phyloP scores from a whole-genome alignment of 2,113 vertebrate genomes.

The Orycteropus afer region DNA sequence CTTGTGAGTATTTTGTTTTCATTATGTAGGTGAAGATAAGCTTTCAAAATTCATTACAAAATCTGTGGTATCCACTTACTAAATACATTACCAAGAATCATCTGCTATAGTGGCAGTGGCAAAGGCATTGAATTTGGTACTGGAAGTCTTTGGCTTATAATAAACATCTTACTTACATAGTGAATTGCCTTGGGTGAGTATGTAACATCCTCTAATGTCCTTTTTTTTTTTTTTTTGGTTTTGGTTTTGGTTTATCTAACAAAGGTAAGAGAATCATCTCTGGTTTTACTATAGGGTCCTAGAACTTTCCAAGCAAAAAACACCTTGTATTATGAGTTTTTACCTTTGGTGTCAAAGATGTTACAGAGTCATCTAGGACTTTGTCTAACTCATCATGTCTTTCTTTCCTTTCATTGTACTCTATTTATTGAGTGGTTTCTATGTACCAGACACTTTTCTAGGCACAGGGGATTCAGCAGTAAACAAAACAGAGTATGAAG shows the following conservation, averaged over 20 bases:
- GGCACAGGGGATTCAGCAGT: no score
- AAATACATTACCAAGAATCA: background rate
- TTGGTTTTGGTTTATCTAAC: no score
- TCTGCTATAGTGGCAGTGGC: background rate
- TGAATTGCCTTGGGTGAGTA: background rate
- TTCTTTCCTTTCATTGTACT: background rate
- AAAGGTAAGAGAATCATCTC: background rate
- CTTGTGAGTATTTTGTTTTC: conserved; percentile 9
- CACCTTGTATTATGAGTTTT: background rate
- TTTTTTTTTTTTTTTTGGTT: no score
- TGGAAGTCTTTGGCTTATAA: background rate
- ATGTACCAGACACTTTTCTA: background rate
- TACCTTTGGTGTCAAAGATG: background rate
- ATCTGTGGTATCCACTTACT: background rate
- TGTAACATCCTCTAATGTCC: background rate
- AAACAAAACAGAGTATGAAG: no score
- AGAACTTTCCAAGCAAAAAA: background rate
- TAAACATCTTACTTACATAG: background rate
- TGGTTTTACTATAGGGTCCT: background rate
- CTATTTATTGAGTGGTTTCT: background rate
- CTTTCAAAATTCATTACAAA: background rate
- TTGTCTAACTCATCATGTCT: background rate
- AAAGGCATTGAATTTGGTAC: background rate
- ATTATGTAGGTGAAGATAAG: background rate
- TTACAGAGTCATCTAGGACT: background rate